Evolutionary conservation across 2,888 invertebrate species (phyloP).

Genomic region (Microctonus aethiopoides): DNA sequence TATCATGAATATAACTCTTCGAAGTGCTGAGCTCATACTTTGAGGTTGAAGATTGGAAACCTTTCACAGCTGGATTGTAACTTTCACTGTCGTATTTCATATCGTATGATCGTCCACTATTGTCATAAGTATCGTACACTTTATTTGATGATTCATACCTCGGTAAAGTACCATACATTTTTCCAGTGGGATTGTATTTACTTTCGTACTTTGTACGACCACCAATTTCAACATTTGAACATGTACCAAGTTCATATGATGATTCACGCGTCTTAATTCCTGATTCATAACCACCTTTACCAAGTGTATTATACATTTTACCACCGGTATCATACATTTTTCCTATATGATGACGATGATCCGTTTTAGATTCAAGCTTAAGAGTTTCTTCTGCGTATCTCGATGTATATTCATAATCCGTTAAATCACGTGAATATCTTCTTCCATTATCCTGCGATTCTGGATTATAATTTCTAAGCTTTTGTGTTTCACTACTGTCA

Average conservation of each 20-base stretch:
- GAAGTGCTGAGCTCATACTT: constrained; percentile 63
- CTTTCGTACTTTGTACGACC: constrained; percentile 48
- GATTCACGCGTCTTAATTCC: constrained; percentile 63
- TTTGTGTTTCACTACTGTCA: constrained; percentile 55
- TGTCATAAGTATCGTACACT: constrained; percentile 50
- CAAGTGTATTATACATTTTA: constrained; percentile 58
- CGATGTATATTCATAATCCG: constrained; percentile 60
- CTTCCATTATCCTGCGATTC: constrained; percentile 50
- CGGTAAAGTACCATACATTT: constrained; percentile 63
- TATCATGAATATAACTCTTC: constrained; percentile 59
- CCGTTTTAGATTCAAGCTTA: constrained; percentile 61
- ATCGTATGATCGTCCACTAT: constrained; percentile 39
- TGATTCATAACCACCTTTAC: constrained; percentile 56
- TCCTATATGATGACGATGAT: constrained; percentile 46
- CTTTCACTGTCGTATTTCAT: constrained; percentile 46
- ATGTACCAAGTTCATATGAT: constrained; percentile 58
- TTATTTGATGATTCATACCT: constrained; percentile 54
- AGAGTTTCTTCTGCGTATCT: constrained; percentile 62
- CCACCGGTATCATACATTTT: constrained; percentile 58
- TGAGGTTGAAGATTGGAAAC: constrained; percentile 46
- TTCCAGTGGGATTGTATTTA: constrained; percentile 58
- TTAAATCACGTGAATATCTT: constrained; percentile 61
- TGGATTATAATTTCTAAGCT: constrained; percentile 52
- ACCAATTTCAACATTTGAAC: constrained; percentile 48
- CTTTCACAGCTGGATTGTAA: constrained; percentile 49